Evolutionary conservation across 2,888 invertebrate genomes (phyloP).

Genomic region (Pollenia griseotomentosa): DNA sequence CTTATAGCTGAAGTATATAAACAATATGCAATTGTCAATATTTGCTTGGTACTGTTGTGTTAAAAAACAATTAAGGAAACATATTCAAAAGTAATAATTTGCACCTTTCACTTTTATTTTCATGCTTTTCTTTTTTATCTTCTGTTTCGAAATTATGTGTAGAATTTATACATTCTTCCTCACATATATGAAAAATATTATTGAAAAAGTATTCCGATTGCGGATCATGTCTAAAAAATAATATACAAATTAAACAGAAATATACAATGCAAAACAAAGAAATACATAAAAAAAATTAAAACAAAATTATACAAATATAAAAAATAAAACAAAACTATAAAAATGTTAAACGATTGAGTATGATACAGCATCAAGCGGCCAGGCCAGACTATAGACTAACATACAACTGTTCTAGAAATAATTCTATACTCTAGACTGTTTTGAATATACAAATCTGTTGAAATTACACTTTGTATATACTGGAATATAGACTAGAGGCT

Average conservation of each 20-base stretch:
- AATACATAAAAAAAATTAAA: conserved; percentile 12
- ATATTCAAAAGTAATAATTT: conserved; percentile 36
- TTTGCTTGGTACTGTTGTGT: background rate
- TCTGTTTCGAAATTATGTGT: conserved; percentile 74
- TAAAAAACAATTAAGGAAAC: background rate
- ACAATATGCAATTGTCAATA: background rate
- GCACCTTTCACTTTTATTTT: conserved; percentile 77
- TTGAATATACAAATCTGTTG: too few species aligned
- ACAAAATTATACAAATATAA: conserved; percentile 45
- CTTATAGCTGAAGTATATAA: conserved; percentile 56
- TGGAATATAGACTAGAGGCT: too few species aligned
- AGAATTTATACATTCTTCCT: conserved; percentile 84
- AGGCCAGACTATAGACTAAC: too few species aligned
- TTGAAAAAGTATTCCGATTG: conserved; percentile 88
- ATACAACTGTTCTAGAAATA: too few species aligned
- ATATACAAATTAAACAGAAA: conserved; percentile 72
- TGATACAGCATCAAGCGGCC: too few species aligned
- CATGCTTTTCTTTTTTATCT: conserved; percentile 65
- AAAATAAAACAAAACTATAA: background rate
- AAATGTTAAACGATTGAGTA: too few species aligned
- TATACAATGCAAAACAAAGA: conserved; percentile 54
- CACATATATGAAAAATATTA: conserved; percentile 90
- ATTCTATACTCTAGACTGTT: too few species aligned
- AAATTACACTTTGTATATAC: too few species aligned
- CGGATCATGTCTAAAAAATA: conserved; percentile 86